Conservation (phyloP, 2,888 invertebrate genomes). For the Ischnus inquisitorius region DNA sequence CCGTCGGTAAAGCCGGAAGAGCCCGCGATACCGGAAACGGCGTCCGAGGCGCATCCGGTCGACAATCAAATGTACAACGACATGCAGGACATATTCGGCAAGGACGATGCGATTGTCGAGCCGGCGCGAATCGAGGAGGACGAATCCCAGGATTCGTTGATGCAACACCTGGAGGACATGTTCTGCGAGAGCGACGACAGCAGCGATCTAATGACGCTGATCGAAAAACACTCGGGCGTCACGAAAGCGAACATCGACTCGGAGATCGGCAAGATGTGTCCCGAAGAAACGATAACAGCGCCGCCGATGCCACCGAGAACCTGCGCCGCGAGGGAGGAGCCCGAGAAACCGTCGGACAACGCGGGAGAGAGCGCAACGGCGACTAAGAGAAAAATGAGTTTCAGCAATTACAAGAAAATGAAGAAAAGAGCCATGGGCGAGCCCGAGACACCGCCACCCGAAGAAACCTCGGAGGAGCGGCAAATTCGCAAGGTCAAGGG, state of each 20-base stretch:
- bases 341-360: slow-evolving; percentile 43
- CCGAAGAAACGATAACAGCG: slow-evolving; percentile 64
- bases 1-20: slow-evolving; percentile 1
- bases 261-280: slow-evolving; percentile 77
- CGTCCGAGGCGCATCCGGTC: background rate
- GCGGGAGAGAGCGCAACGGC: slow-evolving; percentile 19
- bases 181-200: slow-evolving; percentile 82
- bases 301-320: background rate
- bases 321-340: slow-evolving; percentile 12
- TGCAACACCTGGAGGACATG: slow-evolving; percentile 81
- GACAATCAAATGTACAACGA: slow-evolving; percentile 58
- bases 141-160: slow-evolving; percentile 79
- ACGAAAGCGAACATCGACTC: slow-evolving; percentile 77
- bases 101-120: slow-evolving; percentile 44
- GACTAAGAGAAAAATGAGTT: slow-evolving; percentile 74
- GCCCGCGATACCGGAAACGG: background rate
- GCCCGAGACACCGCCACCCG: slow-evolving; percentile 53
- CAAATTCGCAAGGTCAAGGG: slow-evolving; percentile 74
- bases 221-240: slow-evolving; percentile 79
- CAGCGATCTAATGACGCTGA: slow-evolving; percentile 78
- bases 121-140: slow-evolving; percentile 72
- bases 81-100: slow-evolving; percentile 67
- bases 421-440: slow-evolving; percentile 69
- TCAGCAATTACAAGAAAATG: slow-evolving; percentile 76
- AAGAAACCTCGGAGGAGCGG: slow-evolving; percentile 69